phyloP scores from a whole-genome alignment of 2,888 invertebrate genomes.

The Catocala fraxini region DNA sequence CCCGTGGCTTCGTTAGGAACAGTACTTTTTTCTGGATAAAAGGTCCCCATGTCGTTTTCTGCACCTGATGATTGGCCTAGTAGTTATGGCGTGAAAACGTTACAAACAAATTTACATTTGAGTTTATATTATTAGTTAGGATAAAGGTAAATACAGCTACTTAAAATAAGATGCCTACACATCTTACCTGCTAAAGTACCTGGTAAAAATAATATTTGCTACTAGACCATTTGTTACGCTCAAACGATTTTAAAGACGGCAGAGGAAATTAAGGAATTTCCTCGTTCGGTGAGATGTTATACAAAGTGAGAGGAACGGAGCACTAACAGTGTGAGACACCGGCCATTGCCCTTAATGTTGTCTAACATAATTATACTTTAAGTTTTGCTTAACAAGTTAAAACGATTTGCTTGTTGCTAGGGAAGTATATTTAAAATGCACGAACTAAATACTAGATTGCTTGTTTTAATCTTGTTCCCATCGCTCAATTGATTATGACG shows the following conservation, averaged over 20 bases:
- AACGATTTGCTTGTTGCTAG: not conserved
- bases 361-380: slow-evolving; percentile 12
- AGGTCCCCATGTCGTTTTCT: too few species aligned
- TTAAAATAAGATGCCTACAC: not conserved
- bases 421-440: too few species aligned
- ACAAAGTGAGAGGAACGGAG: slow-evolving; percentile 15
- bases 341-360: slow-evolving; percentile 11
- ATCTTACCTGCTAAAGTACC: not conserved
- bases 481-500: too few species aligned
- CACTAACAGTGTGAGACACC: slow-evolving; percentile 10
- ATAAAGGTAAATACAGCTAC: too few species aligned
- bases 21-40: too few species aligned
- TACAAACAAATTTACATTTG: too few species aligned
- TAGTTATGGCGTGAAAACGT: too few species aligned
- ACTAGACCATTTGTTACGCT: slow-evolving; percentile 22
- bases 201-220: slow-evolving; percentile 24
- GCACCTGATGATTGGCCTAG: too few species aligned
- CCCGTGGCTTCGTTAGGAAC: too few species aligned
- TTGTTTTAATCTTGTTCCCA: too few species aligned
- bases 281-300: slow-evolving; percentile 32
- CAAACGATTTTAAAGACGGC: slow-evolving; percentile 33
- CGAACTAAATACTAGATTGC: too few species aligned
- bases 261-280: slow-evolving; percentile 50
- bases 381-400: not conserved
- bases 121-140: too few species aligned